A percentile compares a stretch with the other conserved stretches of the same genome.
phyloP scores from a whole-genome alignment of 2,113 vertebrate species.

The Charadrius vociferus region DNA sequence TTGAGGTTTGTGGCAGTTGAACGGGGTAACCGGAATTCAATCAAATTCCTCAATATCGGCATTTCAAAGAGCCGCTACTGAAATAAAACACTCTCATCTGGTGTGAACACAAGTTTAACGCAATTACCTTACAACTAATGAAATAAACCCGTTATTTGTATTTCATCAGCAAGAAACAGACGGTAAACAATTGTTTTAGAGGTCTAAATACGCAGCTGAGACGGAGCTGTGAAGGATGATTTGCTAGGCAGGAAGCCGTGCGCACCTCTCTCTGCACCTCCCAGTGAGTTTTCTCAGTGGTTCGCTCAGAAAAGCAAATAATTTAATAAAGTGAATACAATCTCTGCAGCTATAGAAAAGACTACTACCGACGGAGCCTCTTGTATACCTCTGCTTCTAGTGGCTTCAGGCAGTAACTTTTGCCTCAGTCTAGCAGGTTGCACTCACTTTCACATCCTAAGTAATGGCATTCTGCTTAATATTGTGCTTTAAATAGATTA shows the following conservation, averaged over 20 bases:
- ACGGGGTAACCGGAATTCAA: neutral
- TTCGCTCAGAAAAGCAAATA: neutral
- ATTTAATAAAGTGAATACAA: neutral
- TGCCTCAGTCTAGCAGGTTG: neutral
- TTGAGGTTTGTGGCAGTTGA: neutral
- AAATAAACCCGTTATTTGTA: neutral
- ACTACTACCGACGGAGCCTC: neutral
- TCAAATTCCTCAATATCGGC: neutral
- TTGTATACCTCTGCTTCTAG: neutral
- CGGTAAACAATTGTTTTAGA: neutral
- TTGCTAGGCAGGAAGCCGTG: neutral
- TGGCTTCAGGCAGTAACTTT: neutral
- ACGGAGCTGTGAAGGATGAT: neutral
- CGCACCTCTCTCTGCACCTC: neutral
- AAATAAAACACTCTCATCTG: neutral
- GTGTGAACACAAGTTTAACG: neutral
- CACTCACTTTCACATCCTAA: neutral
- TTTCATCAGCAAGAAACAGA: neutral
- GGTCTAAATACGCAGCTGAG: neutral
- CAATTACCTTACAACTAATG: neutral
- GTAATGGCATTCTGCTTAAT: neutral
- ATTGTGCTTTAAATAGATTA: neutral
- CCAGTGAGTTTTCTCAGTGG: neutral
- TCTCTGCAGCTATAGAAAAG: neutral
- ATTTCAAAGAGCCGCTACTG: neutral